phyloP scores from a whole-genome alignment of 2,113 vertebrate species.

The Eurystomus gularis region DNA sequence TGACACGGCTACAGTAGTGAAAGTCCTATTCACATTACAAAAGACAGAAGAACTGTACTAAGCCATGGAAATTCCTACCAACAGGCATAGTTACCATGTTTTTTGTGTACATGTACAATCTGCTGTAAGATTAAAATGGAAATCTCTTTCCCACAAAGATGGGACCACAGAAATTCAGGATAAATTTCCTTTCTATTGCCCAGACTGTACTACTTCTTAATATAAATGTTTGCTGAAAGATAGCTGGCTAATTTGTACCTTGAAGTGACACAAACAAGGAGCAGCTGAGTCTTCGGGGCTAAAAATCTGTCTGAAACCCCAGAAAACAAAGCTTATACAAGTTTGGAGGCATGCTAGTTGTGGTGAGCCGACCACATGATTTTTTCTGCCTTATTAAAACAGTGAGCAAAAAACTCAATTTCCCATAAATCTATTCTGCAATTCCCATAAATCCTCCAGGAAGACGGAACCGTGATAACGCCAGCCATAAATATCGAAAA shows the following conservation, averaged over 20 bases:
- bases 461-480: too few species aligned
- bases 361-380: too few species aligned
- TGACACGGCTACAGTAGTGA: fast-evolving
- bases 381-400: too few species aligned
- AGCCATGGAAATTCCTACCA: not conserved
- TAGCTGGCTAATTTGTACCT: not conserved
- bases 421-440: too few species aligned
- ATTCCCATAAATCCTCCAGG: too few species aligned
- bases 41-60: not conserved
- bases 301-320: not conserved
- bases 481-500: too few species aligned
- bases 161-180: not conserved
- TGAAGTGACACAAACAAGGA: not conserved
- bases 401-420: too few species aligned
- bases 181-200: not conserved
- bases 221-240: not conserved
- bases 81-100: not conserved
- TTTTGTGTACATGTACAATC: not conserved
- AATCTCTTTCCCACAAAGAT: too few species aligned
- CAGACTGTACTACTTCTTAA: not conserved
- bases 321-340: not conserved
- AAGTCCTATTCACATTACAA: not conserved
- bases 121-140: too few species aligned
- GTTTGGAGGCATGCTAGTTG: not conserved
- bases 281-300: not conserved